Conservation (phyloP, 2,888 invertebrate species). For the Monoplex corrugatus region DNA sequence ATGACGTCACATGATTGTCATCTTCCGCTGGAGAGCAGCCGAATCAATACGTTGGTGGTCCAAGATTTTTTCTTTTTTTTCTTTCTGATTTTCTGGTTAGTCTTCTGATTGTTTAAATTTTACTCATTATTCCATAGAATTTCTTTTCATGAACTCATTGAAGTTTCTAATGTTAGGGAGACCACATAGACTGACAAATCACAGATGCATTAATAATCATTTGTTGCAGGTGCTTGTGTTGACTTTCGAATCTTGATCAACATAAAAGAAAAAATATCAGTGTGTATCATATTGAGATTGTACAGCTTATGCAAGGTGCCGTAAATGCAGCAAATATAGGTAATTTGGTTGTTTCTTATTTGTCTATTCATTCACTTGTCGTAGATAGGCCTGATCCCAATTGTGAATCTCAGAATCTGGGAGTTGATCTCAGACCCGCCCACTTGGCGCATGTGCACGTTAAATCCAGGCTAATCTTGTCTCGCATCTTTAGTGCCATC, state of each 20-base stretch:
- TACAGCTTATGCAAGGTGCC: too few species aligned
- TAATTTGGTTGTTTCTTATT: too few species aligned
- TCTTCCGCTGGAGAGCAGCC: conserved; percentile 32
- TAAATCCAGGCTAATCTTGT: too few species aligned
- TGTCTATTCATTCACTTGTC: too few species aligned
- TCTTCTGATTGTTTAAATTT: too few species aligned
- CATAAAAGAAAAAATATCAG: too few species aligned
- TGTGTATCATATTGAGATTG: too few species aligned
- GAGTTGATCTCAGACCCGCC: background rate
- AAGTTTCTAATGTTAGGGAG: background rate
- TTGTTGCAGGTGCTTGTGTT: conserved; percentile 51
- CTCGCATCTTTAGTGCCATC: too few species aligned
- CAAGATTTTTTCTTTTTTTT: conserved; percentile 21
- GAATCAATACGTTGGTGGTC: conserved; percentile 25
- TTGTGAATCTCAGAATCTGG: background rate
- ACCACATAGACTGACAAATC: conserved; percentile 36
- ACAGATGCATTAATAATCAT: conserved; percentile 46
- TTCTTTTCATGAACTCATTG: background rate
- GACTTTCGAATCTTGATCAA: conserved; percentile 9
- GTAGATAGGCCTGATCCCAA: too few species aligned
- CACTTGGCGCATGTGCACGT: too few species aligned
- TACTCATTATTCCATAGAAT: background rate
- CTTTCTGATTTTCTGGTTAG: background rate
- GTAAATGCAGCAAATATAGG: too few species aligned
- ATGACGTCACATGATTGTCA: conserved; percentile 25